Conservation (phyloP, 2,888 invertebrate species). For the Plemyria rubiginata region DNA sequence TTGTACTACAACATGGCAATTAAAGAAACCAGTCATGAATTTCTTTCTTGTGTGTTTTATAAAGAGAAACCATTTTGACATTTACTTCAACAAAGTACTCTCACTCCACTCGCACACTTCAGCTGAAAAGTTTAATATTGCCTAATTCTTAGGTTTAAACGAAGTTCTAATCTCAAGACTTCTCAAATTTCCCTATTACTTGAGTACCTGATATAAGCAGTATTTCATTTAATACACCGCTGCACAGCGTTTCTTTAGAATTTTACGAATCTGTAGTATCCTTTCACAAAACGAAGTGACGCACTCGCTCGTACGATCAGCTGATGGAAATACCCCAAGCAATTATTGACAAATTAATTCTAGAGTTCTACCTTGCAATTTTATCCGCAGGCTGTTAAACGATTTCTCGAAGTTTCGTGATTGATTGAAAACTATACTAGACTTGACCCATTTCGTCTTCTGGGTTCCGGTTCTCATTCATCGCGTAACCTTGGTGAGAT, state of each 20-base stretch:
- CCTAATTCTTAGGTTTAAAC: too few species aligned
- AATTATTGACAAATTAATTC: conserved; percentile 25
- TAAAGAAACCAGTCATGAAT: background rate
- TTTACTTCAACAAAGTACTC: background rate
- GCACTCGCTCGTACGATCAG: conserved; percentile 28
- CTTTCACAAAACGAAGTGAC: conserved; percentile 12
- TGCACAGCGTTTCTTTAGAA: too few species aligned
- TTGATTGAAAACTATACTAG: conserved; percentile 31
- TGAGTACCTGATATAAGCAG: too few species aligned
- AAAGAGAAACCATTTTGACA: background rate
- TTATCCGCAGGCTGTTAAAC: conserved; percentile 21
- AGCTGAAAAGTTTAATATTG: too few species aligned
- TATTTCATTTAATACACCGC: too few species aligned
- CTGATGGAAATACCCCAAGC: conserved; percentile 39
- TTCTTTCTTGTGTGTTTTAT: background rate
- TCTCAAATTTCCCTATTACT: too few species aligned
- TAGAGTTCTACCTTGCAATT: conserved; percentile 27
- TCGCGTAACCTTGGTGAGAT: conserved; percentile 53
- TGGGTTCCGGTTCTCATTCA: conserved; percentile 57
- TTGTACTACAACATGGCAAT: conserved; percentile 17
- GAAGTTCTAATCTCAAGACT: too few species aligned
- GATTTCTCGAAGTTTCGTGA: conserved; percentile 24
- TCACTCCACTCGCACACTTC: too few species aligned
- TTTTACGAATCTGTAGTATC: too few species aligned
- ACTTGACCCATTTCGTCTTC: conserved; percentile 58